These are phyloP conservation scores for Metopolophium dirhodum DNA, from an alignment of 1,140 invertebrate genomes.

Conservation along the genomic window DNA sequence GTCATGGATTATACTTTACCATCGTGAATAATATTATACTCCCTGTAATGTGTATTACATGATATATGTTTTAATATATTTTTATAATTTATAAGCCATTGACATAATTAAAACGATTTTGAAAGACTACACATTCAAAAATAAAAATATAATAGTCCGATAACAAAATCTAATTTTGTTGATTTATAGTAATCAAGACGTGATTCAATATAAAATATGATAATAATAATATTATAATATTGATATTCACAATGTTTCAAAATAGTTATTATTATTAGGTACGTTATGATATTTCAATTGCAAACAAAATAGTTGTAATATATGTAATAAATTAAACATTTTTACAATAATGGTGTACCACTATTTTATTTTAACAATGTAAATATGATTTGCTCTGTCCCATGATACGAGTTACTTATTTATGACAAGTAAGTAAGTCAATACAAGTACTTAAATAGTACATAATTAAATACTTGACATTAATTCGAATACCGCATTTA, in stretches of 20 bases:
- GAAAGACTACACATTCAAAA: background rate
- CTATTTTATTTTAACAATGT: background rate
- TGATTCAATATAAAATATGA: background rate
- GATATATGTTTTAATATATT: background rate
- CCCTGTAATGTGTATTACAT: background rate
- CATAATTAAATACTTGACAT: no score
- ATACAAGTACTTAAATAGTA: background rate
- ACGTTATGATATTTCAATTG: background rate
- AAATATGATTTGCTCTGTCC: background rate
- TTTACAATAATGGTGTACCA: background rate
- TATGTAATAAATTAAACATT: background rate
- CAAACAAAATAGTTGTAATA: background rate
- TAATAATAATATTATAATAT: background rate
- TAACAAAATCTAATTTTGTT: background rate
- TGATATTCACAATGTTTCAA: background rate
- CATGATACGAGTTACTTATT: background rate
- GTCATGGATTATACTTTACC: conserved; percentile 28
- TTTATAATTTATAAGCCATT: conserved; percentile 23
- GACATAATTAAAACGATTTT: background rate
- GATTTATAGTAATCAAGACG: background rate
- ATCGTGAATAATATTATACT: conserved; percentile 16
- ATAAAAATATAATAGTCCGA: background rate
- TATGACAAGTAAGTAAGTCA: background rate
- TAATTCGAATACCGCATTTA: no score
- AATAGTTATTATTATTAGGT: background rate